Evolutionary conservation across 2,797 vertebrate genomes (phyloP).

Genomic region (Rhinatrema bivittatum): DNA sequence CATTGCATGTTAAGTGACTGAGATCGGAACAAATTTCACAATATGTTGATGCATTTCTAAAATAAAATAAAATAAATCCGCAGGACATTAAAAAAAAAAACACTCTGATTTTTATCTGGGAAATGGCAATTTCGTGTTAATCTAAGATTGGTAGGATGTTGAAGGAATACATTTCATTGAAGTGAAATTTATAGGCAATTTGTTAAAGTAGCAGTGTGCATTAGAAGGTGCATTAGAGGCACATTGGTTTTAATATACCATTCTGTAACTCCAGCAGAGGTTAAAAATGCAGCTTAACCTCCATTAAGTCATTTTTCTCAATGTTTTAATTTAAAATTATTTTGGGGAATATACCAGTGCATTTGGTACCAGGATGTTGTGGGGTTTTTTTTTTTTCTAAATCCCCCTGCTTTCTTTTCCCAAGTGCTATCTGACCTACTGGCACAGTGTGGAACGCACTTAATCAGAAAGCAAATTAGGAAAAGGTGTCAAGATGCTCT

Average conservation of each 20-base stretch:
- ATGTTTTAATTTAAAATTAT: constrained; percentile 64
- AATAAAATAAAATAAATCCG: too few species aligned
- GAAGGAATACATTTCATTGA: constrained; percentile 53
- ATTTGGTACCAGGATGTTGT: constrained; percentile 43
- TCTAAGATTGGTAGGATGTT: constrained; percentile 44
- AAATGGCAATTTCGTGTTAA: constrained; percentile 54
- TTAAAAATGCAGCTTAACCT: constrained; percentile 67
- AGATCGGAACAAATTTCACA: too few species aligned
- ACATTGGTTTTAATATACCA: constrained; percentile 63
- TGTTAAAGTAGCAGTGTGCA: constrained; percentile 57
- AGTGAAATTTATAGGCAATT: constrained; percentile 60
- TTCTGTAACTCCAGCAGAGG: constrained; percentile 64
- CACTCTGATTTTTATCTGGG: too few species aligned
- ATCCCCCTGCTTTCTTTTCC: constrained; percentile 13
- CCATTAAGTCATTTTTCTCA: constrained; percentile 65
- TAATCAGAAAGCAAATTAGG: constrained; percentile 44
- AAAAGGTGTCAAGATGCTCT: constrained; percentile 36
- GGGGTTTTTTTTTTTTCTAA: too few species aligned
- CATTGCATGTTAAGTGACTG: too few species aligned
- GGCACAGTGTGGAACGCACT: constrained; percentile 40
- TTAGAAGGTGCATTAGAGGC: constrained; percentile 58
- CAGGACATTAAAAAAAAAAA: too few species aligned
- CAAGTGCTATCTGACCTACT: constrained; percentile 48
- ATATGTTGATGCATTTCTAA: too few species aligned
- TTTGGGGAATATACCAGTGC: constrained; percentile 56